Percentiles rank a stretch among this genome's conserved stretches.
Evolutionary conservation across 2,797 vertebrate genomes (phyloP).

Genomic region (Sphenodon punctatus): DNA sequence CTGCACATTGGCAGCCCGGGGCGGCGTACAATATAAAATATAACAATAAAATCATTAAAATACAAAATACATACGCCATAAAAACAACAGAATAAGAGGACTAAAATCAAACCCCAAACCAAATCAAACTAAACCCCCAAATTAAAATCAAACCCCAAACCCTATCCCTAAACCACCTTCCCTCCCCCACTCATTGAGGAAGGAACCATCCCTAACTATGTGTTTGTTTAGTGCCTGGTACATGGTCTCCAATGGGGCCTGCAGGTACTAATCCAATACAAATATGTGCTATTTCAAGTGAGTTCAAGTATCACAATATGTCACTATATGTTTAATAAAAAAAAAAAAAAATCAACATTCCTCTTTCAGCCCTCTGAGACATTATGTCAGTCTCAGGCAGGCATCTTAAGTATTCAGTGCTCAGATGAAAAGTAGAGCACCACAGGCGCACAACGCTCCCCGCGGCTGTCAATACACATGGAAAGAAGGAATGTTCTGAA

Average conservation of each 20-base stretch:
- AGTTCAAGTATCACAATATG: not conserved
- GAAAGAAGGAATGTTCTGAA: conserved; percentile 25
- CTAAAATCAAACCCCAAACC: too few species aligned
- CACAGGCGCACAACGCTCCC: not conserved
- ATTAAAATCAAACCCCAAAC: too few species aligned
- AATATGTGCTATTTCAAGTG: not conserved
- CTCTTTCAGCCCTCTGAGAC: conserved; percentile 15
- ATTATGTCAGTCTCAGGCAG: not conserved
- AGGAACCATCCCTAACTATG: not conserved
- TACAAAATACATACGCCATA: too few species aligned
- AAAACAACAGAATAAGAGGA: too few species aligned
- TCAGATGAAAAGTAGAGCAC: conserved; percentile 24
- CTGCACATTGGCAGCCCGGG: too few species aligned
- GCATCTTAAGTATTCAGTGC: conserved; percentile 26
- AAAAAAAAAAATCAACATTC: not conserved
- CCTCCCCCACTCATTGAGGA: not conserved
- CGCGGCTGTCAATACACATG: conserved; percentile 26
- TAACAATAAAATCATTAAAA: too few species aligned
- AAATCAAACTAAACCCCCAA: too few species aligned
- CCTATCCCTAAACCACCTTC: too few species aligned
- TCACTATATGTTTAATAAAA: not conserved
- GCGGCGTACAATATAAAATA: too few species aligned
- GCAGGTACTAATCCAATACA: not conserved
- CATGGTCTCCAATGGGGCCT: not conserved
- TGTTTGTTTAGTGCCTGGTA: not conserved